These are phyloP conservation scores for Panagrolaimus sp. DNA, from an alignment of 1,140 invertebrate species.

Conservation along the genomic window DNA sequence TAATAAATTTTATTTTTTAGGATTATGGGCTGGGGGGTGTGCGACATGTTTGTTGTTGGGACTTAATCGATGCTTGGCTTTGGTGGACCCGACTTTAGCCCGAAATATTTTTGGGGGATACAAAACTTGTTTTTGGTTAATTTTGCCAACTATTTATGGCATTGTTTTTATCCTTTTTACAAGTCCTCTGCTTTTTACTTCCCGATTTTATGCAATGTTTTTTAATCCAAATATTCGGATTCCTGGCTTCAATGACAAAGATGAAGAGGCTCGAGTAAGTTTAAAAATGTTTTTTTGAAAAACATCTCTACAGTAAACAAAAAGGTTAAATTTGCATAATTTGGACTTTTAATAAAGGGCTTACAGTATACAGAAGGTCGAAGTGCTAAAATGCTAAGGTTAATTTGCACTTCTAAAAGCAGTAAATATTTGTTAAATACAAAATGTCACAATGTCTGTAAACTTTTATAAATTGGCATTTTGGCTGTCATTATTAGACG, in stretches of 20 bases:
- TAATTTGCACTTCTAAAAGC: too few relatives aligned
- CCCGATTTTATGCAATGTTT: neutral
- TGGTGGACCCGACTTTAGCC: neutral
- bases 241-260: neutral
- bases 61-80: neutral
- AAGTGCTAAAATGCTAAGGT: too few relatives aligned
- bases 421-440: too few relatives aligned
- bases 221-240: constrained; percentile 10
- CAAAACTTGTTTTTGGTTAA: neutral
- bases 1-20: neutral
- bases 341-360: neutral
- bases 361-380: neutral
- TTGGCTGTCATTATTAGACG: too few relatives aligned
- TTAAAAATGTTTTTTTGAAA: neutral
- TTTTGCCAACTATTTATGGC: neutral
- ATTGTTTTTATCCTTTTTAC: neutral
- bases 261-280: neutral
- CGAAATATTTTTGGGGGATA: neutral
- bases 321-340: neutral
- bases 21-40: neutral
- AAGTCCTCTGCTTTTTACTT: neutral
- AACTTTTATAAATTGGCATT: too few relatives aligned
- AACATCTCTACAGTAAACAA: neutral
- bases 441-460: too few relatives aligned
- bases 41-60: neutral